phyloP scores from a whole-genome alignment of 2,888 invertebrate species.

The Parelbella ahira region DNA sequence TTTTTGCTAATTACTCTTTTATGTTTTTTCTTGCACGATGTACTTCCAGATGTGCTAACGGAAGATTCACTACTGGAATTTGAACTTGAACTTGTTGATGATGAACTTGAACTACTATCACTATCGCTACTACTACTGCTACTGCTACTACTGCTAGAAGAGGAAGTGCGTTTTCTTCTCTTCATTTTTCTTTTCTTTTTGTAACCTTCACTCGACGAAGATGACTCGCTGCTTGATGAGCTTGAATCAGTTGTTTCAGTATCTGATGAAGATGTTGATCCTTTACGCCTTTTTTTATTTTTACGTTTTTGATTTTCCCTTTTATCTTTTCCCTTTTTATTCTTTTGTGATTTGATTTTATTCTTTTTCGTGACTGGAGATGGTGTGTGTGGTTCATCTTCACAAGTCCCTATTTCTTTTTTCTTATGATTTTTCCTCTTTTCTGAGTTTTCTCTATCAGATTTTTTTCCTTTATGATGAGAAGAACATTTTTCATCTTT shows the following conservation, averaged over 20 bases:
- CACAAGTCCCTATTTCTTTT: constrained; percentile 24
- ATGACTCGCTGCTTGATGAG: constrained; percentile 57
- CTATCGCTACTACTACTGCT: constrained; percentile 44
- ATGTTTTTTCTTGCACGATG: constrained; percentile 40
- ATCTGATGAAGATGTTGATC: constrained; percentile 60
- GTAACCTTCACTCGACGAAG: constrained; percentile 58
- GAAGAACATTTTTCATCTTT: constrained; percentile 9
- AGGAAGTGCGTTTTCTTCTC: constrained; percentile 54
- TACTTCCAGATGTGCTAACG: constrained; percentile 12
- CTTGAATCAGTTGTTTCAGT: constrained; percentile 56
- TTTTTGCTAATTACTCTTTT: constrained; percentile 41
- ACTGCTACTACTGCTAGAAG: constrained; percentile 59
- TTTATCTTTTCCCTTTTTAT: constrained; percentile 31
- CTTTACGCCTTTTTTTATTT: constrained; percentile 45
- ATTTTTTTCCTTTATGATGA: constrained; percentile 12
- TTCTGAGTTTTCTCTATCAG: constrained; percentile 15
- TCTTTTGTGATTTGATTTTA: constrained; percentile 31
- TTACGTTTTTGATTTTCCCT: constrained; percentile 27
- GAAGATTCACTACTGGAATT: constrained; percentile 54
- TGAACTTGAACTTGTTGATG: constrained; percentile 46
- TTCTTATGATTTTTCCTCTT: constrained; percentile 23
- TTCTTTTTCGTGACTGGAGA: constrained; percentile 33
- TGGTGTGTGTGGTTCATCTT: constrained; percentile 32
- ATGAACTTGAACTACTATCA: constrained; percentile 51
- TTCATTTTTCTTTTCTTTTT: constrained; percentile 49